These are phyloP conservation scores for Volucella zonaria DNA, from an alignment of 2,888 invertebrate species.

Conservation along the genomic window DNA sequence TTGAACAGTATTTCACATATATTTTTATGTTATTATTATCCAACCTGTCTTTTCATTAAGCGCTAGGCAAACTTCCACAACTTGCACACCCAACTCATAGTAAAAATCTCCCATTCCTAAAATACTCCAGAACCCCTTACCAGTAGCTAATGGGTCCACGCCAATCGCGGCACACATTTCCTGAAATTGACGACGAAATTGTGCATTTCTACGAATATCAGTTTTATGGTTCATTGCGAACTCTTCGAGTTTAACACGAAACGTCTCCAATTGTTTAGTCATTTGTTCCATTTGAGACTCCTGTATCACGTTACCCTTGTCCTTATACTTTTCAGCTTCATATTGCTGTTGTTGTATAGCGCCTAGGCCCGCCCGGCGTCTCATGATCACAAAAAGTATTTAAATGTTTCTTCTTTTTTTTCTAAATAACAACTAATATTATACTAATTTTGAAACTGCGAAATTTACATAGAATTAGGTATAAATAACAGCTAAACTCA, in stretches of 20 bases:
- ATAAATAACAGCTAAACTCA: too few species aligned
- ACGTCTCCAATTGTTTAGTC: slow-evolving; percentile 96
- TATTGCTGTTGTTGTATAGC: slow-evolving; percentile 94
- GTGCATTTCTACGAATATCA: slow-evolving; percentile 96
- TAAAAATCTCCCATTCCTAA: slow-evolving; percentile 99
- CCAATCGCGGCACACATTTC: slow-evolving; percentile 99
- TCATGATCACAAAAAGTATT: slow-evolving; percentile 84
- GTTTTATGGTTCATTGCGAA: slow-evolving; percentile 97
- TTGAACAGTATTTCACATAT: neutral
- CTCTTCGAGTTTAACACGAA: slow-evolving; percentile 95
- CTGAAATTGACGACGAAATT: slow-evolving; percentile 97
- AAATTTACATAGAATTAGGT: too few species aligned
- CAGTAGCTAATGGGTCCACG: slow-evolving; percentile 98
- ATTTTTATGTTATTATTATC: neutral
- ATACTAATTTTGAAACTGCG: neutral
- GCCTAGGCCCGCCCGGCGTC: slow-evolving; percentile 92
- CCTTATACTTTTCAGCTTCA: slow-evolving; percentile 94
- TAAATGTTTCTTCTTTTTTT: neutral
- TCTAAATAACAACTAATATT: neutral
- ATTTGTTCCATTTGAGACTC: slow-evolving; percentile 96
- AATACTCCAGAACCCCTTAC: slow-evolving; percentile 99
- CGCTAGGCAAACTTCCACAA: slow-evolving; percentile 98
- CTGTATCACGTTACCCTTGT: slow-evolving; percentile 95
- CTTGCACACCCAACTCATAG: slow-evolving; percentile 98
- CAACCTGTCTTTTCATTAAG: slow-evolving; percentile 93